Conservation (phyloP, 1,140 invertebrate species). For the Diorhabda carinulata region DNA sequence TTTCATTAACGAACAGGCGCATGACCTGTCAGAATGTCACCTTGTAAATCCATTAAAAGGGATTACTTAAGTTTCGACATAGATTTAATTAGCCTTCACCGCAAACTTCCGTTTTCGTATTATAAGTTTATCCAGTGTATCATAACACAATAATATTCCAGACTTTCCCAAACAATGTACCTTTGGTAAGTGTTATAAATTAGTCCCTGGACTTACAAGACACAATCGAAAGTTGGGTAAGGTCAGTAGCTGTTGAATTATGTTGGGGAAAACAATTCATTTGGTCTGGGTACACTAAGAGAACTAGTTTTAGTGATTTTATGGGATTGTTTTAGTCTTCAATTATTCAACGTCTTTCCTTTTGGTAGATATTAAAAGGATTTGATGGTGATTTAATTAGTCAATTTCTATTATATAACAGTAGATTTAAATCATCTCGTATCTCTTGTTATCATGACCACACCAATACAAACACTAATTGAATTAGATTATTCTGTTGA, state of each 20-base stretch:
- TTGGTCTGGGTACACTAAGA: too few species aligned
- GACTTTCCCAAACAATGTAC: not conserved
- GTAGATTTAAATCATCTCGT: too few species aligned
- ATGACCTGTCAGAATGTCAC: not conserved
- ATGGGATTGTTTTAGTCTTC: too few species aligned
- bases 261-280: too few species aligned
- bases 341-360: too few species aligned
- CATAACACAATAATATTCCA: conserved; percentile 3
- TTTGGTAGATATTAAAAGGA: too few species aligned
- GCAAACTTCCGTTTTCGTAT: conserved; percentile 1
- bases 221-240: not conserved
- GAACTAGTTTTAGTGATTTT: too few species aligned
- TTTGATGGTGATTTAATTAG: too few species aligned
- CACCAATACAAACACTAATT: too few species aligned
- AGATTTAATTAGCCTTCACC: not conserved
- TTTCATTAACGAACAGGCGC: not conserved
- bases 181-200: not conserved
- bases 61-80: not conserved
- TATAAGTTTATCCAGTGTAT: not conserved
- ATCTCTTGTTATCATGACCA: too few species aligned
- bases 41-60: conserved; percentile 2
- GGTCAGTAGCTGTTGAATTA: not conserved
- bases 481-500: too few species aligned
- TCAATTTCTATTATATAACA: too few species aligned
- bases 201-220: conserved; percentile 1